A percentile compares a stretch with the other conserved stretches of the same genome.
Conservation (phyloP, 2,797 vertebrate genomes). For the Cichlasoma orientale region DNA sequence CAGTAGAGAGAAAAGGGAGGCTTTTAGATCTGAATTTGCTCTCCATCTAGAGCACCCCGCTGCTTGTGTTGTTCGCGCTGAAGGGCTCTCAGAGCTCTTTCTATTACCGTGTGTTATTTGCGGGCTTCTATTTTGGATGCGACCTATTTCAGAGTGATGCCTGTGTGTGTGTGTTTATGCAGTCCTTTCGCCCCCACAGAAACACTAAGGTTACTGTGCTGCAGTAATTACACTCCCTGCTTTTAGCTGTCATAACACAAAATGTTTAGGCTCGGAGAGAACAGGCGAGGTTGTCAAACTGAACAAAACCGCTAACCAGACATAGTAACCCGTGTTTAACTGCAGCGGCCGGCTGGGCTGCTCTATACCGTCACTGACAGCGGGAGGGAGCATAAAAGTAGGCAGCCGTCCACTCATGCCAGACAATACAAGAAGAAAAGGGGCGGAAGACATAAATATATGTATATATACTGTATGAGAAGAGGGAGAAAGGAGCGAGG, state of each 20-base stretch:
- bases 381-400: constrained; percentile 45
- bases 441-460: not conserved
- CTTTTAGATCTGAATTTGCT: constrained; percentile 31
- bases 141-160: constrained; percentile 71
- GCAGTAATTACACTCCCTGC: constrained; percentile 62
- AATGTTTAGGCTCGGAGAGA: constrained; percentile 55
- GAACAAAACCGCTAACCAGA: constrained; percentile 71
- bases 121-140: constrained; percentile 76
- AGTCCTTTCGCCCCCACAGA: constrained; percentile 59
- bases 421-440: constrained; percentile 28
- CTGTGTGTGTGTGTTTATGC: constrained; percentile 66
- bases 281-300: constrained; percentile 46
- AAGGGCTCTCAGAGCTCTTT: constrained; percentile 54
- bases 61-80: constrained; percentile 3
- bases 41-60: constrained; percentile 27
- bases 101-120: constrained; percentile 62
- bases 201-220: constrained; percentile 75
- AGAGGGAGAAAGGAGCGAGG: not conserved
- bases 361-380: constrained; percentile 42
- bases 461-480: constrained; percentile 4
- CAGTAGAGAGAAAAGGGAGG: not conserved
- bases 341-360: constrained; percentile 25
- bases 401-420: constrained; percentile 36
- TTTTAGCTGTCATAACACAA: constrained; percentile 77
- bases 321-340: constrained; percentile 68